Evolutionary conservation across 2,797 vertebrate species (phyloP).

Genomic region (Brachymystax lenok): DNA sequence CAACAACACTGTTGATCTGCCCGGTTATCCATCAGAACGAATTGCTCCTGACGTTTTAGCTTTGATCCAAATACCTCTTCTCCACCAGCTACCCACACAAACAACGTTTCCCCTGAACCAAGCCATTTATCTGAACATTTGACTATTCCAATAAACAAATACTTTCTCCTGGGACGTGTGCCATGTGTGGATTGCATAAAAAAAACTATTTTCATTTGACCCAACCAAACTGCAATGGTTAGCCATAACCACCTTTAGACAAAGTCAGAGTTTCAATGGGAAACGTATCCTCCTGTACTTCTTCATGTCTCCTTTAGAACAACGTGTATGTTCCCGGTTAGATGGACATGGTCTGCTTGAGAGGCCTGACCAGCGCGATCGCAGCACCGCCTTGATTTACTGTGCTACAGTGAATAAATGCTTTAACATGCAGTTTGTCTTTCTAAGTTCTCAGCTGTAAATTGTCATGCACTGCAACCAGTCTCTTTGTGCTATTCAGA

Average conservation of each 20-base stretch:
- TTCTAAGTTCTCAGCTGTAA: constrained; percentile 22
- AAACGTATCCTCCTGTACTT: not conserved
- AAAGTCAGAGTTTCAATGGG: not conserved
- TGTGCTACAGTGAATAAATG: constrained; percentile 35
- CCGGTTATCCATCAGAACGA: not conserved
- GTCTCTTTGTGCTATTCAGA: constrained; percentile 41
- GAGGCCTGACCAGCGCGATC: constrained; percentile 13
- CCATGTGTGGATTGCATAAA: constrained; percentile 12
- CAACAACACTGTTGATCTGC: not conserved
- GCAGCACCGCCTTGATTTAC: constrained; percentile 20
- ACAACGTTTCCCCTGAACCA: constrained; percentile 38
- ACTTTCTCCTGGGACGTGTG: constrained; percentile 13
- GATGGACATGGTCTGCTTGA: constrained; percentile 5
- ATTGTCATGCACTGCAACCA: constrained; percentile 28
- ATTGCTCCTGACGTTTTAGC: not conserved
- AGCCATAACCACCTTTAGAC: constrained; percentile 18
- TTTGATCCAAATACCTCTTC: constrained; percentile 5
- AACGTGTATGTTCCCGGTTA: constrained; percentile 15
- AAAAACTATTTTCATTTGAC: not conserved
- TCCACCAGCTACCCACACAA: constrained; percentile 31
- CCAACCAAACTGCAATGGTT: constrained; percentile 29
- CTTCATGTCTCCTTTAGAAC: constrained; percentile 25
- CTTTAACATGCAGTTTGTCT: constrained; percentile 29
- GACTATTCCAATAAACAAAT: constrained; percentile 27
- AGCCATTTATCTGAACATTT: constrained; percentile 19